Evolutionary conservation across 2,888 invertebrate species (phyloP).

Genomic region (Lepetodrilus schrolli): DNA sequence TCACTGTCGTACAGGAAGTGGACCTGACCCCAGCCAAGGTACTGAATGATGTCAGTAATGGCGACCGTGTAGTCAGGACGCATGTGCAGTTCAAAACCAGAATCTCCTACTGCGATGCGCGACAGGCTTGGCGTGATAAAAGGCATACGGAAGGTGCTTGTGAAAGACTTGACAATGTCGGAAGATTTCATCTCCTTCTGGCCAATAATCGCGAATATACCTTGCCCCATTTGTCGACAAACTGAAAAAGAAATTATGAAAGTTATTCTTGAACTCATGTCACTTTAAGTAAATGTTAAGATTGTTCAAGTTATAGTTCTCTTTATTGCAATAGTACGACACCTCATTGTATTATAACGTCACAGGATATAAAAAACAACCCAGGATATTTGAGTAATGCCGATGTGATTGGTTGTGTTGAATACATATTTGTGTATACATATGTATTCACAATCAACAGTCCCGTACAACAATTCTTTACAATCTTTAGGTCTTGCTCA

Average conservation of each 20-base stretch:
- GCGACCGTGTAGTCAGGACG: slow-evolving; percentile 83
- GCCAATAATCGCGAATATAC: slow-evolving; percentile 66
- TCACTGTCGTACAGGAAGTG: slow-evolving; percentile 65
- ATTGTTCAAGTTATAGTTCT: too few species aligned
- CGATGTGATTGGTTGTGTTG: too few species aligned
- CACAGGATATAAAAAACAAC: too few species aligned
- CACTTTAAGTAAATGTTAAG: too few species aligned
- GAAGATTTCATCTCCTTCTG: slow-evolving; percentile 55
- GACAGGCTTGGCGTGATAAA: slow-evolving; percentile 61
- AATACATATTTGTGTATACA: too few species aligned
- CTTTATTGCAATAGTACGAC: too few species aligned
- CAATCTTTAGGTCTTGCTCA: too few species aligned
- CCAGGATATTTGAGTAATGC: too few species aligned
- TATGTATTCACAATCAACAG: too few species aligned
- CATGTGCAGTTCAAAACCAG: slow-evolving; percentile 87
- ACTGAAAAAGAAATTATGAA: slow-evolving; percentile 54
- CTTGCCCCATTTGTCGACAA: slow-evolving; percentile 60
- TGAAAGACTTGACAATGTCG: slow-evolving; percentile 59
- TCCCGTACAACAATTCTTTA: too few species aligned
- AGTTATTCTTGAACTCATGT: too few species aligned
- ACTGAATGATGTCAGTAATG: slow-evolving; percentile 77
- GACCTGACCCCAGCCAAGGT: slow-evolving; percentile 55
- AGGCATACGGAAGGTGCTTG: slow-evolving; percentile 64
- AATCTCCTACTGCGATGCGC: slow-evolving; percentile 36
- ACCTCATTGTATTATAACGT: too few species aligned